These are phyloP conservation scores for Cryptocephalus moraei DNA, from an alignment of 2,888 invertebrate genomes.

Conservation along the genomic window DNA sequence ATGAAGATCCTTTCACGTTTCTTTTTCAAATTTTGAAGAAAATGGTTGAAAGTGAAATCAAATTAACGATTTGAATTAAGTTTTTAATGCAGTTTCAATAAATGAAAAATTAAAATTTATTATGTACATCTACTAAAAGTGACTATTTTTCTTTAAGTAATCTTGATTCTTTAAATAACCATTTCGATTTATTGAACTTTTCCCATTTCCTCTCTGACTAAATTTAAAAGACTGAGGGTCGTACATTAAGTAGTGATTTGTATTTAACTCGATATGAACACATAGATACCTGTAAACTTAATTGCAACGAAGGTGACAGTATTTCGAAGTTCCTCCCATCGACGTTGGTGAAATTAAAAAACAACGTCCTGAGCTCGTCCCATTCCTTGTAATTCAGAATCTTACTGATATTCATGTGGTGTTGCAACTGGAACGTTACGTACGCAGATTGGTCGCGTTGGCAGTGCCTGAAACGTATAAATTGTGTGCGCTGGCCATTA, in stretches of 20 bases:
- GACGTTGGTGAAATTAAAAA: conserved; percentile 38
- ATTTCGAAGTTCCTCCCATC: conserved; percentile 48
- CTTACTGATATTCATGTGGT: conserved; percentile 58
- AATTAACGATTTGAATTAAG: too few species aligned
- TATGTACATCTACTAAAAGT: too few species aligned
- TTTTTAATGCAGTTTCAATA: too few species aligned
- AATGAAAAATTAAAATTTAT: too few species aligned
- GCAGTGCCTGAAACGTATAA: conserved; percentile 49
- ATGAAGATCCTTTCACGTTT: not conserved
- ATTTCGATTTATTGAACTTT: too few species aligned
- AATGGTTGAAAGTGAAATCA: too few species aligned
- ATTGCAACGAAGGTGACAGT: conserved; percentile 47
- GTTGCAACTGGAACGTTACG: conserved; percentile 59
- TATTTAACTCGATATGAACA: too few species aligned
- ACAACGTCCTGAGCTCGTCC: conserved; percentile 39
- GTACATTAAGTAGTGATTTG: too few species aligned
- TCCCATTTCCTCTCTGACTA: not conserved
- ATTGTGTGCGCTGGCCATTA: too few species aligned
- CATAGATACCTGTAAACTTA: conserved; percentile 46
- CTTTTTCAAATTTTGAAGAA: not conserved
- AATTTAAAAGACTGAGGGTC: too few species aligned
- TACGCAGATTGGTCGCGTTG: conserved; percentile 63
- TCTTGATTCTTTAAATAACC: too few species aligned
- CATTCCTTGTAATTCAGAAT: conserved; percentile 55
- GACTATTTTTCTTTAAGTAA: too few species aligned